Base-by-base conservation (phyloP, 2,888 invertebrate species). In the Scaptomyza flava region DNA sequence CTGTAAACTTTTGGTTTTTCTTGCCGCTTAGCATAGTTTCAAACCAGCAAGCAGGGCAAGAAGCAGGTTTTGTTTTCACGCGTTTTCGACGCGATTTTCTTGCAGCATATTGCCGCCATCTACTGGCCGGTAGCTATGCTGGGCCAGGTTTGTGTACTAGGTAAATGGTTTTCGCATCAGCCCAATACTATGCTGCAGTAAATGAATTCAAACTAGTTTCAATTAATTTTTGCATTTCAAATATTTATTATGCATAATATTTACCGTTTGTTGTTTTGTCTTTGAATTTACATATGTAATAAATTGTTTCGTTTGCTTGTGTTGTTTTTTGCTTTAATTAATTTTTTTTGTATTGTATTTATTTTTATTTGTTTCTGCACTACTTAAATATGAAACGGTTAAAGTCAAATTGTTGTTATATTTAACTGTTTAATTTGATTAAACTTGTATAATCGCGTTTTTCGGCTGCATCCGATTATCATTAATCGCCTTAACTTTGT, bases 351-450 rank as follows among this genome's bases (percentile, higher is more conserved):
- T 61, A 70, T 50, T 54, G 20, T 68, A 41, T 61, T 70, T 43
- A 45, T 57, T 51, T 66, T 75, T 82, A 69, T 87, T 86, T 74
- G 73, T 80, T 85, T 81, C 80, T 86, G 78, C 79, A 83, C 84
- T 85, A 85, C 87, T 84, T 87, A 85, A 86, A 88, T 85, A 88
- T 85, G 85, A 85, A 85, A 85, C 89, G 68, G 65, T 85, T 81
- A 73, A 88, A 88, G 87, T 88, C 81, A 84, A 84, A 87, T 88
- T 34, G 27, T 53, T 51, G 14, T 63, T 58, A 5, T 47, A 27
- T 78, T 72, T 69, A 71, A 78, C 57, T 75, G 87, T 85, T 85
- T 85, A 88, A 88, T 88, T 88, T 70, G 47, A 85, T 88, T 88
- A 83, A 88, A 84, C 89, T 73, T 86, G 71, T 74, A 57, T 67